Evolutionary conservation across 2,113 vertebrate species (phyloP), one percentile per base, ranked within the genome.

Genomic region (Hiodon alosoides): DNA sequence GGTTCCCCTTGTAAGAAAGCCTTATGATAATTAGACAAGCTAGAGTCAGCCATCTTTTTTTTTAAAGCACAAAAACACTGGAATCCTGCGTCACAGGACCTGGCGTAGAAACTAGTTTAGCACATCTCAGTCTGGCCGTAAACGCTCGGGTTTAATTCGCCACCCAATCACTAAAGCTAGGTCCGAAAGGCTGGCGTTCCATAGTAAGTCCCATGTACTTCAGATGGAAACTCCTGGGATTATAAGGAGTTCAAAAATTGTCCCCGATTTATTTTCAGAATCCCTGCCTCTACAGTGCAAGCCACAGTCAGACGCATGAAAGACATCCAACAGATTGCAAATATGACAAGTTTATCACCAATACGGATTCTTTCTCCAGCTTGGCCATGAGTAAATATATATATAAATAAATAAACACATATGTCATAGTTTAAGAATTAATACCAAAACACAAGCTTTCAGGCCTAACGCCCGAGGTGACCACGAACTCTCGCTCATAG

Each of bases 291-390:
- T 46, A 17, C 17, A 58, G 31, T 31, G 52, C 17, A 54, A 52
- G 69, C 52, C 16, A 46, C 69, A 55, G 8, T 70, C 53, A 13
- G 17, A 17, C 11, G 9, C 53, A 70, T 4, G 17, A 70, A 70
- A 70, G 16, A 70, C 53, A 7, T n/a, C 68, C 68, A 51, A 57
- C 69, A 70, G 16, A 70, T 55, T 55, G 69, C n/a, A 55, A 70
- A 70, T 70, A 13, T 55, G 52, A 51, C 66, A 68, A 68, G 66
- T 68, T 47, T 51, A n/a, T 68, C 69, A 70, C 8, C 8, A 17
- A 70, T 13, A 6, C 50, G 16, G 57, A 17, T 7, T 3, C 5
- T 70, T 52, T 70, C 52, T 52, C 54, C 69, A 54, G 52, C 68
- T 55, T 17, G 17, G 52, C 50, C n/a, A 17, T 50, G 54, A 69